Evolutionary conservation across 1,140 invertebrate species (phyloP), one percentile per base, ranked within the genome.

Genomic region (Leptoteleia sp.): DNA sequence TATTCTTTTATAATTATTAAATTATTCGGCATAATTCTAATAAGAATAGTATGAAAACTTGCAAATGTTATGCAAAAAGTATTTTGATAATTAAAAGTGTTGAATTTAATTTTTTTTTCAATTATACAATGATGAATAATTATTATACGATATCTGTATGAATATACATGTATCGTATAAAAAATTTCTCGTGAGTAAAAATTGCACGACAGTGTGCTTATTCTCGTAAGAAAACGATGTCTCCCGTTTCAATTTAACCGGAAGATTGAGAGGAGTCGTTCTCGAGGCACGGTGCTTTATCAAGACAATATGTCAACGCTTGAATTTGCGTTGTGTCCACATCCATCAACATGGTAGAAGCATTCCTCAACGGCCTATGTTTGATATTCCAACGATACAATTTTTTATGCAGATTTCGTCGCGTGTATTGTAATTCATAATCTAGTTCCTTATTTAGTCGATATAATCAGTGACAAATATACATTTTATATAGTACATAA

Each of bases 221-320:
- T 31, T 76, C 37, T 16, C 16, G 37, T 16, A 33, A 67, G 47
- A 38, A 68, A 76, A 67, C 43, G 62, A 33, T 61, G 62, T 68
- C 47, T 68, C 62, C 55, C 48, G 55, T 67, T 76, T 76, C 62
- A 65, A 38, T 67, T 61, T 64, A 42, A 31, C 37, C 38, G 31
- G 35, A 71, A 71, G 76, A 73, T 73, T 71, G 76, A 72, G 55
- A 72, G 76, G 61, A 78, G 76, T 71, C 76, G 64, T 79, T 73
- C 62, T 64, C 62, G 64, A 57, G 62, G 76, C 57, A 70, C 37
- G 40, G 64, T 67, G 52, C 67, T 79, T 79, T 79, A 79, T 79
- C 70, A 75, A 73, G 57, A 73, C 76, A 61, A 73, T 79, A 79
- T 73, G 70, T 79, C 76, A 75, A 70, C 76, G 76, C 76, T 79